These are phyloP conservation scores for Puffinus mauretanicus DNA, from an alignment of 2,113 vertebrate genomes.

Conservation along the genomic window DNA sequence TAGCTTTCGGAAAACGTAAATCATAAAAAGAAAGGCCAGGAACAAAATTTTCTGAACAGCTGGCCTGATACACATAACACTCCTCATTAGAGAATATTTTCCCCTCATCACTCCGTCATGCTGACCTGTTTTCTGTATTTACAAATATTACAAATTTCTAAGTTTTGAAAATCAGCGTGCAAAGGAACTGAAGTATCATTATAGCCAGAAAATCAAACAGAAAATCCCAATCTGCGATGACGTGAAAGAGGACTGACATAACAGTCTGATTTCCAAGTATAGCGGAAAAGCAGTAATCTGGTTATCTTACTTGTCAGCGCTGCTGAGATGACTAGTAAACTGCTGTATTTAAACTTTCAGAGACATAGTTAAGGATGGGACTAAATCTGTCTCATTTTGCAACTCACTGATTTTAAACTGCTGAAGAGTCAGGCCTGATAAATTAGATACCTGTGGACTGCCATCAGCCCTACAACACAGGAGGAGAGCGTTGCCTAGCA, in stretches of 20 bases:
- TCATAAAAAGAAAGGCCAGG: neutral
- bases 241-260: neutral
- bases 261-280: no score
- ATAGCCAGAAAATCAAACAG: neutral
- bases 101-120: rapidly evolving
- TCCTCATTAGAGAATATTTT: neutral
- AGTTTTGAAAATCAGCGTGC: neutral
- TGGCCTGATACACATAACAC: neutral
- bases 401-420: neutral
- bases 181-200: neutral
- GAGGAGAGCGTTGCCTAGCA: neutral
- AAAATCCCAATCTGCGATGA: neutral
- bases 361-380: neutral
- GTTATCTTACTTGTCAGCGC: no score
- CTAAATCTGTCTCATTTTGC: neutral
- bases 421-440: neutral
- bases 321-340: neutral
- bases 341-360: neutral
- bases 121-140: neutral
- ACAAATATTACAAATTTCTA: neutral
- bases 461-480: neutral
- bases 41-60: neutral
- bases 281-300: no score
- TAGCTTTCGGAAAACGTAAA: neutral
- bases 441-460: neutral